Base-by-base conservation (phyloP, 2,797 vertebrate species). In the Crocidura indochinensis region DNA sequence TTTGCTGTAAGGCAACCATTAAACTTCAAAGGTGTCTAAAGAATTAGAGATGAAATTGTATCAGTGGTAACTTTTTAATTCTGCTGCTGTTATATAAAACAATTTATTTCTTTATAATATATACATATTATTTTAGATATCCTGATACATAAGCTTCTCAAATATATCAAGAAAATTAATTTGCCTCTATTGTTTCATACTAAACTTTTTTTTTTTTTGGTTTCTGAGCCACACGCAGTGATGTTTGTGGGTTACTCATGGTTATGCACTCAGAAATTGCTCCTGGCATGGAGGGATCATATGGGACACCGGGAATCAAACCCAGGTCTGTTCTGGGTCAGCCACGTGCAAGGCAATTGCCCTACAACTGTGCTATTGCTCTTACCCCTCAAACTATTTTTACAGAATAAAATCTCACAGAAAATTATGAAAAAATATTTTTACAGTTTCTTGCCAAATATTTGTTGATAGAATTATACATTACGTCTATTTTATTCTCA, bases 51-150 rank as follows among this genome's bases (percentile, higher is more conserved):
- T 51, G 62, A 38, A 44, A n/a, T 29, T 53, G 71, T 24, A 82
- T 74, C 46, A 81, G n/a, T 81, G 46, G 73, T 74, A 53, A 49
- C 68, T 84, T 79, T 29, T 44, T 74, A 29, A 92, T n/a, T 68
- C 10, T 67, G 10, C 31, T 67, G n/a, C 2, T 69, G n/a, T 38
- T 75, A 62, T 69, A 17, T 85, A 46, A 85, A 80, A 74, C 11
- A 38, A 60, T 79, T 17, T 19, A 46, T 17, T 88, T 77, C 83
- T 88, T 88, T 88, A 24, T 88, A 51, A 89, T 19, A 84, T 79
- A 74, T 74, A 84, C 38, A 68, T 79, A 75, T 29, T 64, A 69
- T 74, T 80, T 85, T 51, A 69, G 44, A 76, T 69, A 11, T 76
- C 46, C 53, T 71, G 26, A 73, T 3, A 51, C 29, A 81, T 81